phyloP scores from a whole-genome alignment of 2,113 vertebrate genomes.

The Hymenochirus boettgeri region DNA sequence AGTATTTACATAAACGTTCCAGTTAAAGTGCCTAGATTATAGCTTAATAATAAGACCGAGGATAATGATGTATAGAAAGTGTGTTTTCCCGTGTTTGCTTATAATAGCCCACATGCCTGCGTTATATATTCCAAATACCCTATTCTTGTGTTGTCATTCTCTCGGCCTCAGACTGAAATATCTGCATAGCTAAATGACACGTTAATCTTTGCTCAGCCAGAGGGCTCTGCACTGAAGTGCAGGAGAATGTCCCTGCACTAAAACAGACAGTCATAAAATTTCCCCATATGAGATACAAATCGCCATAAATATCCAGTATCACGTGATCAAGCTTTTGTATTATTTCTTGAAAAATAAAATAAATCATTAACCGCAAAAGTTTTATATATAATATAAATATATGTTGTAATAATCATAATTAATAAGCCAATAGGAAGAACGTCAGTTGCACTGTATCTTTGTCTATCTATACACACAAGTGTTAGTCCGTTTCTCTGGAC shows the following conservation, averaged over 20 bases:
- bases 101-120: background rate
- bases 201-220: conserved; percentile 30
- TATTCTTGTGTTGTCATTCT: conserved; percentile 22
- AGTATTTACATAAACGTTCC: no score
- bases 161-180: conserved; percentile 25
- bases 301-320: conserved; percentile 16
- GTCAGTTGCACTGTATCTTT: no score
- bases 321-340: conserved; percentile 7
- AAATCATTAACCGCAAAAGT: background rate
- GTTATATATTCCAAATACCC: conserved; percentile 10
- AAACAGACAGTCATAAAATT: conserved; percentile 25
- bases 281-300: conserved; percentile 1
- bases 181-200: conserved; percentile 31
- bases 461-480: no score
- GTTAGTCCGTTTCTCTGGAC: no score
- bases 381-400: no score
- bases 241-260: conserved; percentile 19
- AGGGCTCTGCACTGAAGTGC: conserved; percentile 31
- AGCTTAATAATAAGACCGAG: background rate
- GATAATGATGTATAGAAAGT: conserved; percentile 3
- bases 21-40: background rate
- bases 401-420: no score
- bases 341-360: conserved; percentile 23
- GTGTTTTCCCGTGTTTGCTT: background rate
- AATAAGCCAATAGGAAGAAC: no score